Evolutionary conservation across 2,797 vertebrate species (phyloP), one percentile per base, ranked within the genome.

Genomic region (Peromyscus aztecus): DNA sequence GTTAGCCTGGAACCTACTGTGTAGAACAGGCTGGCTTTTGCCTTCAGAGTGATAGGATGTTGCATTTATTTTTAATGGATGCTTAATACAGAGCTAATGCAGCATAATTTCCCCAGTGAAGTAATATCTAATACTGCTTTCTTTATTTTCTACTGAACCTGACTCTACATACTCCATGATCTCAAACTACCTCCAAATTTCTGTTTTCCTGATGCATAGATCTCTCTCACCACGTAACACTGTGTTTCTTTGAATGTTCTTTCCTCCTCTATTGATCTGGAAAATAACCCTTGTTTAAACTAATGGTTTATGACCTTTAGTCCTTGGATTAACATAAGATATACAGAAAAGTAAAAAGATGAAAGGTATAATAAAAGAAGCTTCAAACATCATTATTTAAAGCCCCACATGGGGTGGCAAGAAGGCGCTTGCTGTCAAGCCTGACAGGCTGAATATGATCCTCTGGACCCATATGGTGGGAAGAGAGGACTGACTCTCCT

Each of bases 281-380:
- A 90, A 95, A 94, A 2, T 34, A 90, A 77, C 23, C 34, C 90
- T 85, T 96, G 78, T 89, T 94, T 93, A 84, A 88, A 93, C 61
- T 69, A 87, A 46, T 81, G 16, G 84, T 93, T 89, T 94, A 90
- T 9, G 57, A 91, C 78, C 23, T 23, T 89, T 71, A 52, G 31
- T 73, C 76, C 11, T 63, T 95, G 27, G 85, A 94, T 65, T 91
- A 86, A 59, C 17, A 37, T 59, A 67, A 49, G 34, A 82, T 71
- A 85, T 13, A 29, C 16, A 91, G 40, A 91, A 57, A 86, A 29
- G 82, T 21, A 91, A 81, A 91, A 69, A 75, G n/a, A 67, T 75
- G 21, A 90, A 90, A 94, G 37, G 31, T 52, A 71, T 10, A 90
- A 69, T 55, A 91, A 77, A 37, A 13, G 65, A 43, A 31, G 59